These are phyloP conservation scores for Dryobota labecula DNA, from an alignment of 2,888 invertebrate species.

Conservation along the genomic window DNA sequence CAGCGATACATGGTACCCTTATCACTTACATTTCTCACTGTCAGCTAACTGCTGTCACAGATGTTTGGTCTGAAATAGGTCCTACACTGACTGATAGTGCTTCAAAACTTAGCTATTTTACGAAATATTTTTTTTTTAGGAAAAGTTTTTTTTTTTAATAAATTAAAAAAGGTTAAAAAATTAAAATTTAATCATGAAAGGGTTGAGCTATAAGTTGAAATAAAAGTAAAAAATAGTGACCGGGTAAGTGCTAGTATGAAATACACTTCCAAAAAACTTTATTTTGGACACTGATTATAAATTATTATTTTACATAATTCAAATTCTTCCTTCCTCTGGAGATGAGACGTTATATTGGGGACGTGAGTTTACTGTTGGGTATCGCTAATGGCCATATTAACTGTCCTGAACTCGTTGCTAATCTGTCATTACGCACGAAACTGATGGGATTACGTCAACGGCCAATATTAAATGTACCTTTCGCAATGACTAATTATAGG, in stretches of 20 bases:
- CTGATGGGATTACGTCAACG: too few relatives aligned
- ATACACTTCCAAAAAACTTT: neutral
- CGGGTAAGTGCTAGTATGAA: neutral
- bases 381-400: too few relatives aligned
- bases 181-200: neutral
- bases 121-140: neutral
- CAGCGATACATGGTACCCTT: conserved; percentile 50
- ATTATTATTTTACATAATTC: too few relatives aligned
- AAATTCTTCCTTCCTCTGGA: too few relatives aligned
- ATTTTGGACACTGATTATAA: neutral
- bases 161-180: neutral
- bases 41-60: conserved; percentile 43
- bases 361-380: too few relatives aligned
- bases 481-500: too few relatives aligned
- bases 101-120: conserved; percentile 18
- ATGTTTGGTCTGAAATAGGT: conserved; percentile 48
- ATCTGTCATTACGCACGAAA: too few relatives aligned
- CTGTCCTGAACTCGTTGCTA: too few relatives aligned
- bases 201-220: neutral
- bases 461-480: too few relatives aligned
- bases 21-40: conserved; percentile 54
- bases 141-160: neutral
- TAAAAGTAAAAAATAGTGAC: neutral
- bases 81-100: conserved; percentile 34
- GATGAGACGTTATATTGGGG: too few relatives aligned